phyloP scores from a whole-genome alignment of 1,140 invertebrate genomes.

The Drosophila virilis region DNA sequence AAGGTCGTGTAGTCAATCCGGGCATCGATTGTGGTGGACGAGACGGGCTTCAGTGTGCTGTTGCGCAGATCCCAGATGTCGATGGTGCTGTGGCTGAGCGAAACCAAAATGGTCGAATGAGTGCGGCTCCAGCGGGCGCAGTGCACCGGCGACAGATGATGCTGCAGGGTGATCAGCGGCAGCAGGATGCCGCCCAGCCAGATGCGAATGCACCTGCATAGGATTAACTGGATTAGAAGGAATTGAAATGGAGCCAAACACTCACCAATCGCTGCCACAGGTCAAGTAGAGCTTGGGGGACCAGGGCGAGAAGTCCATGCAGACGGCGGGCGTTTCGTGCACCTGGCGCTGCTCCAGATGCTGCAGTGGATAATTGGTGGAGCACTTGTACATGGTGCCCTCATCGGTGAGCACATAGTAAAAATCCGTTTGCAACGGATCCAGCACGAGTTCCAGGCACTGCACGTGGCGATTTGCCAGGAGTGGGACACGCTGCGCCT shows the following conservation, averaged over 20 bases:
- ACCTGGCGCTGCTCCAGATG: slow-evolving; percentile 89
- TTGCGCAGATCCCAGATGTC: slow-evolving; percentile 90
- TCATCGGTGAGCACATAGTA: slow-evolving; percentile 93
- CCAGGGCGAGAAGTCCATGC: slow-evolving; percentile 91
- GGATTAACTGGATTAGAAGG: slow-evolving; percentile 77
- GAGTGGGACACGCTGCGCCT: slow-evolving; percentile 16
- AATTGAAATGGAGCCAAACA: slow-evolving; percentile 31
- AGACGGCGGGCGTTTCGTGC: slow-evolving; percentile 91
- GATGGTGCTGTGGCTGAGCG: slow-evolving; percentile 89
- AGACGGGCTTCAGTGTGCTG: slow-evolving; percentile 87
- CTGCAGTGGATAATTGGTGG: slow-evolving; percentile 87
- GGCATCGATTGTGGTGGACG: slow-evolving; percentile 81
- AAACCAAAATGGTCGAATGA: slow-evolving; percentile 92
- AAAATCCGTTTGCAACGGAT: slow-evolving; percentile 87
- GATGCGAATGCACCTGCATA: slow-evolving; percentile 87
- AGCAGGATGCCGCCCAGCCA: slow-evolving; percentile 89
- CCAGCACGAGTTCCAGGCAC: slow-evolving; percentile 87
- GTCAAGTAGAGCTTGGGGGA: slow-evolving; percentile 90
- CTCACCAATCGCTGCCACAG: slow-evolving; percentile 92
- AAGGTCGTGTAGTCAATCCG: slow-evolving; percentile 82
- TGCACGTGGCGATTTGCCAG: slow-evolving; percentile 84
- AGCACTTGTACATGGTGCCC: slow-evolving; percentile 91
- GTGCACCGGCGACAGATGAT: slow-evolving; percentile 86
- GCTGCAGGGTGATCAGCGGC: slow-evolving; percentile 87
- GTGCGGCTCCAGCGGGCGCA: slow-evolving; percentile 91